Conservation (phyloP, 2,888 invertebrate species). For the Tinea semifulvella region DNA sequence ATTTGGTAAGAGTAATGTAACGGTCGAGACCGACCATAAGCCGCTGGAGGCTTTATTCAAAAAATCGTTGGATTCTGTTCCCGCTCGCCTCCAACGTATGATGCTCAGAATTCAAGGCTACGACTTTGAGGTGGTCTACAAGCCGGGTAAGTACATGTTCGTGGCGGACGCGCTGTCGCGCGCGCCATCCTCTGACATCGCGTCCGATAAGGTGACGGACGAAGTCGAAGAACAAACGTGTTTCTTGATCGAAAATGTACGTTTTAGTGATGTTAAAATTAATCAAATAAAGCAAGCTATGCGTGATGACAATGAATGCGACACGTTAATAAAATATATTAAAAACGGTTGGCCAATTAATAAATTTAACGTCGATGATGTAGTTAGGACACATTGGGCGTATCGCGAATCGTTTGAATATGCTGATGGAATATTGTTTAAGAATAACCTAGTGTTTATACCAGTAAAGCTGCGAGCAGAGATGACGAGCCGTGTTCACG, state of each 20-base stretch:
- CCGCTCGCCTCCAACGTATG: constrained; percentile 24
- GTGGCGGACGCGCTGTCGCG: constrained; percentile 27
- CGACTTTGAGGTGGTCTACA: constrained; percentile 21
- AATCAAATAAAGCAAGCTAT: background rate
- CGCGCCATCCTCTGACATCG: constrained; percentile 15
- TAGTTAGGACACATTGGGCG: constrained; percentile 15
- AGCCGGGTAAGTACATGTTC: too few species aligned
- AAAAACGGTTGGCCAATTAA: constrained; percentile 18
- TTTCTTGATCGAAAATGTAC: constrained; percentile 9
- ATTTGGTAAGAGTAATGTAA: constrained; percentile 21
- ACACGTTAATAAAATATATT: constrained; percentile 14
- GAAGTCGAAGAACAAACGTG: background rate
- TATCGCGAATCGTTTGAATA: background rate
- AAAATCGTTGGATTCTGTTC: constrained; percentile 21
- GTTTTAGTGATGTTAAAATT: background rate
- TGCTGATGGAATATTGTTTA: background rate
- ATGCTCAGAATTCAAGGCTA: constrained; percentile 23
- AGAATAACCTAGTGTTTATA: background rate
- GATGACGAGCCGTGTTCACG: constrained; percentile 14
- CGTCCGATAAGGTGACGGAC: background rate
- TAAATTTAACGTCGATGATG: constrained; percentile 15
- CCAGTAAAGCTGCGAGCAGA: background rate
- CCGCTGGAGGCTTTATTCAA: constrained; percentile 18
- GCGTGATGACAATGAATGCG: background rate
- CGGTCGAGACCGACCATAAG: constrained; percentile 18